Conservation (phyloP, 1,140 invertebrate genomes). For the Luehdorfia chinensis region DNA sequence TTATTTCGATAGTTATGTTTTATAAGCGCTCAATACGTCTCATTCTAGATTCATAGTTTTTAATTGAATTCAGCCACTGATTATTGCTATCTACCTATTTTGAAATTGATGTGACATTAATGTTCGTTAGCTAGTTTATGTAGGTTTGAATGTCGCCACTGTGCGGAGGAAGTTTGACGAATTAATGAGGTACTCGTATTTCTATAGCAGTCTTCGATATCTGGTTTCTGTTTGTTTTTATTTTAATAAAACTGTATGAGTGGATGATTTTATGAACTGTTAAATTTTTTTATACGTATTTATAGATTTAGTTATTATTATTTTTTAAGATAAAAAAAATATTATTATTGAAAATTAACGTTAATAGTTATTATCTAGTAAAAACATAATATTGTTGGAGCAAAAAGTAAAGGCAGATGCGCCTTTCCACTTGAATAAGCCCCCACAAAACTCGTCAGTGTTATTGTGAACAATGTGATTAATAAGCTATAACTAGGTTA, state of each 20-base stretch:
- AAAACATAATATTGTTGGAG: background rate
- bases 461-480: conserved; percentile 28
- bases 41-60: conserved; percentile 22
- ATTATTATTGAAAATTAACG: too few species aligned
- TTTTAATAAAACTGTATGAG: too few species aligned
- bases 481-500: conserved; percentile 41
- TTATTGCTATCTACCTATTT: conserved; percentile 10
- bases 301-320: too few species aligned
- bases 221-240: background rate
- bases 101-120: conserved; percentile 20
- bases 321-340: too few species aligned
- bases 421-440: conserved; percentile 34
- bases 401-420: conserved; percentile 41
- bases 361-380: too few species aligned
- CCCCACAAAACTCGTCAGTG: conserved; percentile 24
- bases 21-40: conserved; percentile 1
- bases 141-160: background rate
- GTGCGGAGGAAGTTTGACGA: background rate
- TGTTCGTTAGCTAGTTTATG: conserved; percentile 10
- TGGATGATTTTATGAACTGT: too few species aligned
- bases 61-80: conserved; percentile 16
- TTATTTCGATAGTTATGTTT: background rate
- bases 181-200: background rate
- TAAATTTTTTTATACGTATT: too few species aligned
- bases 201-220: too few species aligned